Evolutionary conservation across 2,888 invertebrate species (phyloP).

Genomic region (Monochamus alternatus): DNA sequence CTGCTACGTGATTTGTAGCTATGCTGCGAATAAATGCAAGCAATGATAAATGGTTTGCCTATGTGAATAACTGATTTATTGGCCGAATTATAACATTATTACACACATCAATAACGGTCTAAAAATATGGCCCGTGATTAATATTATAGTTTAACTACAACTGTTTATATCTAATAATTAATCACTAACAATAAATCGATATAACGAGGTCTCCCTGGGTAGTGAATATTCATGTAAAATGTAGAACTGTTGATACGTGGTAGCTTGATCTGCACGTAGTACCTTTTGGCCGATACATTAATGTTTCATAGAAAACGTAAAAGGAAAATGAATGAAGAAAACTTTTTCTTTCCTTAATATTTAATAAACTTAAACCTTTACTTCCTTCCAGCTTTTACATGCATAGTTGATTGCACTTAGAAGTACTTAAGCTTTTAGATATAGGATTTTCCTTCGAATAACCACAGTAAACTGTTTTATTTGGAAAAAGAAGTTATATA

Average conservation of each 20-base stretch:
- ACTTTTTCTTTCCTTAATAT: background rate
- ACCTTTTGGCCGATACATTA: too few species aligned
- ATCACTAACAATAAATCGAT: background rate
- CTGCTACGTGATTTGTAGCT: too few species aligned
- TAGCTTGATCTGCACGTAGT: too few species aligned
- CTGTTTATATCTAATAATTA: background rate
- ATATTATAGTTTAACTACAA: conserved; percentile 8
- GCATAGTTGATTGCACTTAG: background rate
- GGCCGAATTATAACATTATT: conserved; percentile 3
- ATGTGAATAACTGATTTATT: background rate
- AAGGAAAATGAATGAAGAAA: background rate
- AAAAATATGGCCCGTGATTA: background rate
- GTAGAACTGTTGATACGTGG: too few species aligned
- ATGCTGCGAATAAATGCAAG: background rate
- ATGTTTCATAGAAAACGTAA: too few species aligned
- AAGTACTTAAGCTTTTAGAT: background rate
- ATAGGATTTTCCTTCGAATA: too few species aligned
- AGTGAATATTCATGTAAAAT: background rate
- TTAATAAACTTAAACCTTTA: background rate
- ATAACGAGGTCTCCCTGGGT: background rate
- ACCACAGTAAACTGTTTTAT: too few species aligned
- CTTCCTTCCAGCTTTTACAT: background rate
- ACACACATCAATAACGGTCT: background rate
- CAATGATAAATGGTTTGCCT: background rate
- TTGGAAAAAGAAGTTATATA: too few species aligned